A percentile compares a stretch with the other conserved stretches of the same genome.
phyloP scores from a whole-genome alignment of 2,888 invertebrate species.

The Troides aeacus region DNA sequence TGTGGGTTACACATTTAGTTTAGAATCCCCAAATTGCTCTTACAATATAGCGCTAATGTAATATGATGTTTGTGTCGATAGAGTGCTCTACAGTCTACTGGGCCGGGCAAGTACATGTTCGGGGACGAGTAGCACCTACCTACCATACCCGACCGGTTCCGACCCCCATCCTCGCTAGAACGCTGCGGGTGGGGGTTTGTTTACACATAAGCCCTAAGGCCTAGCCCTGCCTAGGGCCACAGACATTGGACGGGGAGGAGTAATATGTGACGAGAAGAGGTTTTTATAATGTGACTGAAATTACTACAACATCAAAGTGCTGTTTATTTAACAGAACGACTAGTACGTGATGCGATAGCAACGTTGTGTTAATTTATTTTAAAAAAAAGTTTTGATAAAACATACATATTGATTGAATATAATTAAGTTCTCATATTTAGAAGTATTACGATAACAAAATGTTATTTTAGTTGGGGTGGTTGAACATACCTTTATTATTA shows the following conservation, averaged over 20 bases:
- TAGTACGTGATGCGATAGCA: not conserved
- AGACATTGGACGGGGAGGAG: not conserved
- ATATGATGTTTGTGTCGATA: not conserved
- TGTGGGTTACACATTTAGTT: not conserved
- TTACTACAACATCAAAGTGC: constrained; percentile 4
- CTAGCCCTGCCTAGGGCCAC: constrained; percentile 11
- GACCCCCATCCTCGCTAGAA: not conserved
- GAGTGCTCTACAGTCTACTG: not conserved
- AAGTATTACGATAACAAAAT: too few relatives aligned
- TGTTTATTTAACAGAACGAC: not conserved
- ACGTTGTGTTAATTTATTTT: too few relatives aligned
- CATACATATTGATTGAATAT: too few relatives aligned
- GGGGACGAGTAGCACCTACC: constrained; percentile 4
- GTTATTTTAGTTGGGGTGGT: too few relatives aligned
- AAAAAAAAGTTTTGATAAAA: too few relatives aligned
- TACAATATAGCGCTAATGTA: not conserved
- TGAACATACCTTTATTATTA: too few relatives aligned
- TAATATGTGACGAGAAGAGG: not conserved
- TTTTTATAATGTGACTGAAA: constrained; percentile 3
- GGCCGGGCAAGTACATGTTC: not conserved
- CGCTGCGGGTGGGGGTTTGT: constrained; percentile 5
- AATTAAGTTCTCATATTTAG: too few relatives aligned
- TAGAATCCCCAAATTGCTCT: constrained; percentile 1
- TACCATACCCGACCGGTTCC: constrained; percentile 14
- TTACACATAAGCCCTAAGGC: constrained; percentile 10